Percentiles rank a stretch among this genome's conserved stretches.
Evolutionary conservation across 2,797 vertebrate species (phyloP).

Genomic region (Melanotaenia parkinsoni): DNA sequence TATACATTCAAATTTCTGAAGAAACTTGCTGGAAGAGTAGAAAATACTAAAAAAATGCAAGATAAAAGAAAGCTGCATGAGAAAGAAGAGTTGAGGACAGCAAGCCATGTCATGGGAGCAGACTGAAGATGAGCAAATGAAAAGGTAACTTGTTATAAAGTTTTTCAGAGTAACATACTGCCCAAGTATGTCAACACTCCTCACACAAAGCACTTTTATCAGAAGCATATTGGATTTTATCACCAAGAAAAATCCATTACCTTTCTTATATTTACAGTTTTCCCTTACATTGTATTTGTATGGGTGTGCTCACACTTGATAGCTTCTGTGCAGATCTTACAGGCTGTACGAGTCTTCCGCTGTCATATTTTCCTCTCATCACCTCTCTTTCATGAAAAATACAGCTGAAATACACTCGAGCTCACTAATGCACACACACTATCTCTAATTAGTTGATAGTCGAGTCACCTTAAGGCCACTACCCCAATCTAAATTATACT

Average conservation of each 20-base stretch:
- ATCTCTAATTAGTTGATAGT: slow-evolving; percentile 89
- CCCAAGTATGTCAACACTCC: slow-evolving; percentile 79
- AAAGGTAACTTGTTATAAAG: slow-evolving; percentile 43
- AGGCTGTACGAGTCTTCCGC: slow-evolving; percentile 50
- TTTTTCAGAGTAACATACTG: slow-evolving; percentile 71
- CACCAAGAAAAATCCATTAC: slow-evolving; percentile 48
- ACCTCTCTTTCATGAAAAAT: slow-evolving; percentile 42
- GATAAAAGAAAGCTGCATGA: slow-evolving; percentile 35
- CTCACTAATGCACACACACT: slow-evolving; percentile 45
- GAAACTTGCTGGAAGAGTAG: slow-evolving; percentile 81
- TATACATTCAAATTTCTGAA: slow-evolving; percentile 92
- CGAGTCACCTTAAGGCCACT: slow-evolving; percentile 95
- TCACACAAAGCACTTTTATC: slow-evolving; percentile 88
- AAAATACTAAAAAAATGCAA: slow-evolving; percentile 48
- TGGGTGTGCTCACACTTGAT: slow-evolving; percentile 41
- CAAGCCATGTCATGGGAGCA: slow-evolving; percentile 19
- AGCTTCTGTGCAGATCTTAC: slow-evolving; percentile 72
- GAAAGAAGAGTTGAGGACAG: slow-evolving; percentile 31
- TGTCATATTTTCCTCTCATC: slow-evolving; percentile 20
- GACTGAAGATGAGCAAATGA: slow-evolving; percentile 20
- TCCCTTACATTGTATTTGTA: slow-evolving; percentile 44
- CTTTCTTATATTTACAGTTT: slow-evolving; percentile 67
- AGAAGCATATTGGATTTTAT: slow-evolving; percentile 79
- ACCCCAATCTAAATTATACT: slow-evolving; percentile 71
- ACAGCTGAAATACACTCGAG: slow-evolving; percentile 41